Evolutionary conservation across 2,888 invertebrate genomes (phyloP).

Genomic region (Dicycla oo): DNA sequence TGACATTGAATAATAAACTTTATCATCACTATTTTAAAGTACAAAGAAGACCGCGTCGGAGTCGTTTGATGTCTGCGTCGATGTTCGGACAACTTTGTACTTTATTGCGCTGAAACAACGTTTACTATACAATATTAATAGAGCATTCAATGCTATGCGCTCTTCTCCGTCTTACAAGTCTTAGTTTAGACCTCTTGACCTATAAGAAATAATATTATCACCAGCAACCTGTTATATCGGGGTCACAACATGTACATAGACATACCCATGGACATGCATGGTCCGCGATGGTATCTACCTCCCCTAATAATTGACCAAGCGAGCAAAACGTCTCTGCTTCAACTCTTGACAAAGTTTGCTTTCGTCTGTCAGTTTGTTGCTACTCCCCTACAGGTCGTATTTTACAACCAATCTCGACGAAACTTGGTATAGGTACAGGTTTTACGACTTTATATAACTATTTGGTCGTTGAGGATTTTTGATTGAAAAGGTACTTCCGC

Average conservation of each 20-base stretch:
- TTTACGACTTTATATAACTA: no score
- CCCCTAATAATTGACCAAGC: no score
- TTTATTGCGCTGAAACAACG: background rate
- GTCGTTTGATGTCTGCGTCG: slow-evolving; percentile 12
- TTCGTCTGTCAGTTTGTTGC: no score
- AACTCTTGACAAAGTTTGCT: no score
- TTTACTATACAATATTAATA: background rate
- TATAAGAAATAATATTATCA: background rate
- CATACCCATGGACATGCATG: no score
- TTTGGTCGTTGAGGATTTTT: no score
- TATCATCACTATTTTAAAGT: slow-evolving; percentile 12
- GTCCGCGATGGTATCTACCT: no score
- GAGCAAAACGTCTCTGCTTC: no score
- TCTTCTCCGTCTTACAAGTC: background rate
- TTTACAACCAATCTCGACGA: no score
- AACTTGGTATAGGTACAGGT: no score
- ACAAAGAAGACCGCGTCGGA: background rate
- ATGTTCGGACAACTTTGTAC: slow-evolving; percentile 5
- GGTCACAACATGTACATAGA: background rate
- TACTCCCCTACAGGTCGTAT: no score
- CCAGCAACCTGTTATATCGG: background rate
- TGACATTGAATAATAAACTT: slow-evolving; percentile 2
- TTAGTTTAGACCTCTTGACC: slow-evolving; percentile 11
- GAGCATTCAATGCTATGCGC: background rate
- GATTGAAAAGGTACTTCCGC: no score